These are phyloP conservation scores for Helogale parvula DNA, from an alignment of 2,113 vertebrate species.

Conservation along the genomic window DNA sequence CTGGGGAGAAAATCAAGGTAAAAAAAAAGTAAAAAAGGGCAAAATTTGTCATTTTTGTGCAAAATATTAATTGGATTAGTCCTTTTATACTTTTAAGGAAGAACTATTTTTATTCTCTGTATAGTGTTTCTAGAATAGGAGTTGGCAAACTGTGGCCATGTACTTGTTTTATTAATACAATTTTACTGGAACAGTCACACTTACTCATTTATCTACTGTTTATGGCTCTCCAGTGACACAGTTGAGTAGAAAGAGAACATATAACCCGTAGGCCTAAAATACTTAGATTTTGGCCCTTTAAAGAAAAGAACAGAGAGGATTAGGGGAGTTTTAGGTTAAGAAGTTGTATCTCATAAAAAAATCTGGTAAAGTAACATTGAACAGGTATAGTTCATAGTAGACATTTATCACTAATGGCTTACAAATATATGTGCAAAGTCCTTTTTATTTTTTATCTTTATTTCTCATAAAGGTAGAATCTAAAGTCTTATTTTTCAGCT, in stretches of 20 bases:
- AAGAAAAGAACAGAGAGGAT: background rate
- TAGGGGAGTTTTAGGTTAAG: background rate
- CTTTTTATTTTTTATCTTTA: background rate
- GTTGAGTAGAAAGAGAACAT: background rate
- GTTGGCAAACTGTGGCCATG: background rate
- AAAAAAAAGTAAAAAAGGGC: background rate
- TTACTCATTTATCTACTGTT: background rate
- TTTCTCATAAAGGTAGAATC: background rate
- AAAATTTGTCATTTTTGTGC: background rate
- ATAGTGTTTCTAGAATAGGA: background rate
- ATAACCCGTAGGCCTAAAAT: background rate
- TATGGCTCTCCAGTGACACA: background rate
- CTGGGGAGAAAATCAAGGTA: background rate
- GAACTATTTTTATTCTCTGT: background rate
- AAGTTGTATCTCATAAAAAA: background rate
- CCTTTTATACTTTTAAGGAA: background rate
- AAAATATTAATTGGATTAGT: background rate
- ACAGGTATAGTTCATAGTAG: background rate
- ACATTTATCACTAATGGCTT: background rate
- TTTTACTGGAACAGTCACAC: background rate
- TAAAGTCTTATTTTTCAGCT: background rate
- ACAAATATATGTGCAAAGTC: background rate
- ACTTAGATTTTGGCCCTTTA: background rate
- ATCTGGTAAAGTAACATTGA: background rate
- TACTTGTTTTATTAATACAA: background rate